Evolutionary conservation across 2,888 invertebrate species (phyloP), one percentile per base, ranked within the genome.

Genomic region (Augiades crinisus): DNA sequence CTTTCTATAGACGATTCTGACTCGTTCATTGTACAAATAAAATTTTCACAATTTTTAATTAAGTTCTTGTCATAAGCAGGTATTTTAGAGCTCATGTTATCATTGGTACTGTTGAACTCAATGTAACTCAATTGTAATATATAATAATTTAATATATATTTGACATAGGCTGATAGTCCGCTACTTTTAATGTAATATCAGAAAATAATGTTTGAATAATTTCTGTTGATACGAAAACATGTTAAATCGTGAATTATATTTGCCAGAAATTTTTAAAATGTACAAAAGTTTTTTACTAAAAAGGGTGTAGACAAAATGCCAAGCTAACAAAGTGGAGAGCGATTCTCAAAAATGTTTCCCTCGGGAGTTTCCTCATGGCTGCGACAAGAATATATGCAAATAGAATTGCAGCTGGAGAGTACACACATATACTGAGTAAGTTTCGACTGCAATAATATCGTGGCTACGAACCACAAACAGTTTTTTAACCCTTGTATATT

Each of bases 301-400:
- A 50, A 34, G 24, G 21, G 7, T 30, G 40, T 14, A 40, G 22
- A 44, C 30, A 33, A 49, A 49, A 49, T 34, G 34, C 34, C 30
- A 50, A 49, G 41, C 49, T 34, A 49, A 40, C 40, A 47, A 40
- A 49, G 34, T 24, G 41, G 2, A 33, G 2, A 33, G 36, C 21
- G 19, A 19, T 19, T 34, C 50, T 50, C 34, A 43, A 50, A 50
- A 43, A 50, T 36, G 36, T 31, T 34, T 43, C 50, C 36, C 43
- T 36, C 5, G 41, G 24, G 50, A 36, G 14, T 36, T 43, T 36
- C 36, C 36, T 36, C 36, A 50, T 36, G 19, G 43, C 24, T 16
- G 33, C 10, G 22, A 45, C 14, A 17, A 46, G 24, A 46, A 50
- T 50, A 36, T 43, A 50, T 50, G 50, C 50, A 50, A 50, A 50